Evolutionary conservation across 2,888 invertebrate genomes (phyloP).

Genomic region (Antheraea yamamai): DNA sequence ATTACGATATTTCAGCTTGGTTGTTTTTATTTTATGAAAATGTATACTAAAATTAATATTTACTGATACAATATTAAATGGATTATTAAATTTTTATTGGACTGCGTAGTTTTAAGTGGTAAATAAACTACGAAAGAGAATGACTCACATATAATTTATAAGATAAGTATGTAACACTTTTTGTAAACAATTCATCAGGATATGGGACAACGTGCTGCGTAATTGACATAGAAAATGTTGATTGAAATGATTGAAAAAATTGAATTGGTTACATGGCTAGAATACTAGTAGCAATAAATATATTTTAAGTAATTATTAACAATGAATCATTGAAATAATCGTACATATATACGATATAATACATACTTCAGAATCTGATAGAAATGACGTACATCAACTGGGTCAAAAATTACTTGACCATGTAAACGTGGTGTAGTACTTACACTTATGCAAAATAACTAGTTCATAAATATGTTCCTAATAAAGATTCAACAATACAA

Average conservation of each 20-base stretch:
- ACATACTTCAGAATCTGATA: not conserved
- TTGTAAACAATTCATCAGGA: not conserved
- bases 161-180: not conserved
- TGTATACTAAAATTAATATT: not conserved
- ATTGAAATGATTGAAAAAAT: not conserved
- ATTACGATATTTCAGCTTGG: not conserved
- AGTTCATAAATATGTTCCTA: not conserved
- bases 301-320: not conserved
- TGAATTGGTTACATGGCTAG: not conserved
- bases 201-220: not conserved
- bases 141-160: not conserved
- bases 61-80: not conserved
- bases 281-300: not conserved
- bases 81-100: not conserved
- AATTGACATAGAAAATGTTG: not conserved
- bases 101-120: not conserved
- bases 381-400: not conserved
- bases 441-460: not conserved
- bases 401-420: not conserved
- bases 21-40: not conserved
- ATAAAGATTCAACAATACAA: not conserved
- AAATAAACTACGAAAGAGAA: not conserved
- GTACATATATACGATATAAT: too few species aligned
- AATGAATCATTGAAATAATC: not conserved
- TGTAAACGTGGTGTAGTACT: not conserved